These are phyloP conservation scores for Corythornis vintsioides DNA, from an alignment of 2,113 vertebrate genomes.

Conservation along the genomic window DNA sequence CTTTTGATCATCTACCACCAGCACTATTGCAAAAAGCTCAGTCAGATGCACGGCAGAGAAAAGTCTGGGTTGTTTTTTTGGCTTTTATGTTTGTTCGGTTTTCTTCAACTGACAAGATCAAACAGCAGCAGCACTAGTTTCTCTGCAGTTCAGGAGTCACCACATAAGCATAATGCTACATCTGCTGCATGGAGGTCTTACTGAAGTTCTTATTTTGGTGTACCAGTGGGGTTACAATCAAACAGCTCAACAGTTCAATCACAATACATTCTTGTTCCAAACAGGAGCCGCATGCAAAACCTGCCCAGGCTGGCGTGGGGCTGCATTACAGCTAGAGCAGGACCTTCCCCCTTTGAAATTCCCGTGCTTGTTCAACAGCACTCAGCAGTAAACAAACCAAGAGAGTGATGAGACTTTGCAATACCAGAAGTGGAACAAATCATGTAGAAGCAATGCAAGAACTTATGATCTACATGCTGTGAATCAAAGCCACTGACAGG, in stretches of 20 bases:
- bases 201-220: rapidly evolving
- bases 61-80: background rate
- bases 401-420: background rate
- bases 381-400: background rate
- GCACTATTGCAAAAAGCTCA: background rate
- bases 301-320: rapidly evolving
- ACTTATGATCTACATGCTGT: no score
- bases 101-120: background rate
- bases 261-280: background rate
- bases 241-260: background rate
- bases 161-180: background rate
- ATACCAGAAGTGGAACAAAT: background rate
- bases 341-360: background rate
- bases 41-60: background rate
- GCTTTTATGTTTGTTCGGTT: background rate
- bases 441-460: background rate
- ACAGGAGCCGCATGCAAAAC: background rate
- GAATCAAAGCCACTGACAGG: background rate
- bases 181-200: background rate
- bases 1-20: background rate
- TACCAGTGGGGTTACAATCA: background rate
- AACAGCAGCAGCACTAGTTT: background rate
- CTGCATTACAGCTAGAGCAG: background rate
- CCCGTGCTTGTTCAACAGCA: background rate
- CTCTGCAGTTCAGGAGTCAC: background rate